Evolutionary conservation across 2,113 vertebrate genomes (phyloP).

Genomic region (Montifringilla adamsi): DNA sequence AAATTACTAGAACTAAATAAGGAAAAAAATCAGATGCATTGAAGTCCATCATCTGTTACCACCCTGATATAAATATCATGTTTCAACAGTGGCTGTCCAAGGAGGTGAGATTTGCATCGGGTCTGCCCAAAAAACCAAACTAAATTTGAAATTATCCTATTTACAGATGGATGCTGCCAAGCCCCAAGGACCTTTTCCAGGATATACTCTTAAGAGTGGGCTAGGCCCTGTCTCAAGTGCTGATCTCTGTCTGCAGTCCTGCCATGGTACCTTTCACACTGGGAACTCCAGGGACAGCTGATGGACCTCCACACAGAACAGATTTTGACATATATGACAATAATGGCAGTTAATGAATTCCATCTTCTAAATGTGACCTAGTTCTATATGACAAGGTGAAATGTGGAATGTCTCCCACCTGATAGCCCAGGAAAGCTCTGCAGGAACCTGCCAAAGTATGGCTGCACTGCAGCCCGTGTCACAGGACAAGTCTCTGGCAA

Average conservation of each 20-base stretch:
- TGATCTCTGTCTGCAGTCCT: not conserved
- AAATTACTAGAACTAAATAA: not conserved
- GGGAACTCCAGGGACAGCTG: not conserved
- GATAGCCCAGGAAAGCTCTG: not conserved
- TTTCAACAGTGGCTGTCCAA: not conserved
- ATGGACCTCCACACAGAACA: accelerated
- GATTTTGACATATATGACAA: not conserved
- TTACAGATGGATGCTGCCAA: not conserved
- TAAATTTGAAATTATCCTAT: not conserved
- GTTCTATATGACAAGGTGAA: not conserved
- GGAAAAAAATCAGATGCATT: not conserved
- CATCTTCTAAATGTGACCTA: not conserved
- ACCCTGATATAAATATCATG: not conserved
- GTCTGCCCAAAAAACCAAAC: not conserved
- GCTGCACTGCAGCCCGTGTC: not conserved
- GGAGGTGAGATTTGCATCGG: not conserved
- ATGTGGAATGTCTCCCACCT: not conserved
- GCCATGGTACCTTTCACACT: not conserved
- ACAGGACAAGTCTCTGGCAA: not conserved
- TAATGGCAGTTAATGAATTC: not conserved
- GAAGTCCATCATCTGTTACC: not conserved
- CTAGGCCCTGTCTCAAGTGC: not conserved
- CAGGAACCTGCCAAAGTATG: not conserved
- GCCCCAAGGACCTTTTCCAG: not conserved
- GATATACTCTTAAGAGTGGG: not conserved